These are phyloP conservation scores for Epistrophe eligans DNA, from an alignment of 2,888 invertebrate species.

Conservation along the genomic window DNA sequence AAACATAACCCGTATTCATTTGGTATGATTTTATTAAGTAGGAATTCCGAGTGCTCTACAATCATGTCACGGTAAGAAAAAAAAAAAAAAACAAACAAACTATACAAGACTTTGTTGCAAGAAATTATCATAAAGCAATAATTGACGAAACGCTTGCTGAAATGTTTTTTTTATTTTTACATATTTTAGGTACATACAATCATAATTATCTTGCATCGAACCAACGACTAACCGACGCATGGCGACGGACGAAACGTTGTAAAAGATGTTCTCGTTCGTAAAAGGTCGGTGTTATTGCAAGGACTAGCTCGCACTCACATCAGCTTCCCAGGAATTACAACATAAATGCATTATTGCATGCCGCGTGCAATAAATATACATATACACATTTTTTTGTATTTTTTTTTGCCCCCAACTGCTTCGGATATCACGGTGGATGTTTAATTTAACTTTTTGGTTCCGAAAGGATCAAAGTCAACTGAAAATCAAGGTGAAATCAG, in stretches of 20 bases:
- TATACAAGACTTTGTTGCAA: conserved; percentile 53
- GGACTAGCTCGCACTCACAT: conserved; percentile 13
- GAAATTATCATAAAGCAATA: conserved; percentile 63
- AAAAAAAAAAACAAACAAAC: background rate
- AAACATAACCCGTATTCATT: background rate
- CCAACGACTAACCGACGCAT: background rate
- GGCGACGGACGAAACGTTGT: conserved; percentile 22
- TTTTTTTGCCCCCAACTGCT: background rate
- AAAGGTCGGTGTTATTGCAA: conserved; percentile 17
- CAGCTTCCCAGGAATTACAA: conserved; percentile 21
- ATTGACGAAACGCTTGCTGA: conserved; percentile 50
- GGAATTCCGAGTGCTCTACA: conserved; percentile 7
- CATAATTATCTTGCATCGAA: conserved; percentile 21
- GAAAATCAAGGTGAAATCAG: conserved; percentile 59
- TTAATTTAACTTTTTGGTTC: conserved; percentile 51
- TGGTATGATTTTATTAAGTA: conserved; percentile 1
- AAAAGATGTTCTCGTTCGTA: conserved; percentile 41
- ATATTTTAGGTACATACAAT: conserved; percentile 5
- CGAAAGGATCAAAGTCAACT: conserved; percentile 50
- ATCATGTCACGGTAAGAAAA: conserved; percentile 19
- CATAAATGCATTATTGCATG: conserved; percentile 75
- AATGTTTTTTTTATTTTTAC: conserved; percentile 2
- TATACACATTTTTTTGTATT: background rate
- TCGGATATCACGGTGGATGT: conserved; percentile 38
- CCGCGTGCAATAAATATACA: conserved; percentile 64